phyloP scores from a whole-genome alignment of 2,113 vertebrate genomes.

The Mesocricetus auratus region DNA sequence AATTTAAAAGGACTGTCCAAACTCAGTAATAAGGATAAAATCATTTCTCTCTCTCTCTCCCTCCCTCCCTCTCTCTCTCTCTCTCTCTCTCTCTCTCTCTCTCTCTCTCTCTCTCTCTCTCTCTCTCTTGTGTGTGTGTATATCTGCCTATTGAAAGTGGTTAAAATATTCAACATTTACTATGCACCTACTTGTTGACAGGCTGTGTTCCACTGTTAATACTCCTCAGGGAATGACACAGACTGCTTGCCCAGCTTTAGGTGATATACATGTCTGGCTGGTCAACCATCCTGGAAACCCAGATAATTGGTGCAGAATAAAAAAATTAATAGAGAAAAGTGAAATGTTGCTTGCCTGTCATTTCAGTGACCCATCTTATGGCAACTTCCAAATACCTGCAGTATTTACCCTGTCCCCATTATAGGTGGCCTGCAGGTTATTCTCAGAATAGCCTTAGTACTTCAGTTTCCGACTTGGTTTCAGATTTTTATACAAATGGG shows the following conservation, averaged over 20 bases:
- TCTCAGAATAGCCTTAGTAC: neutral
- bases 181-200: neutral
- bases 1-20: neutral
- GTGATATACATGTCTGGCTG: neutral
- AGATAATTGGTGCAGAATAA: neutral
- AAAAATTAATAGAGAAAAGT: slow-evolving; percentile 21
- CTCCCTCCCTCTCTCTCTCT: neutral
- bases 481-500: neutral
- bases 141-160: neutral
- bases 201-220: neutral
- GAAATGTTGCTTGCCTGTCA: neutral
- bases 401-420: neutral
- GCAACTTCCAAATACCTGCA: neutral
- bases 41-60: neutral
- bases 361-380: neutral
- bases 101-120: neutral
- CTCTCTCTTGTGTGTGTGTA: too few relatives aligned
- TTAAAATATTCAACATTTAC: neutral
- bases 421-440: neutral
- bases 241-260: neutral
- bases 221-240: neutral
- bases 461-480: neutral
- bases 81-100: neutral
- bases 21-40: neutral
- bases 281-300: neutral